A percentile compares a stretch with the other conserved stretches of the same genome.
These are phyloP conservation scores for Thalassophryne amazonica DNA, from an alignment of 2,797 vertebrate genomes.

Conservation along the genomic window DNA sequence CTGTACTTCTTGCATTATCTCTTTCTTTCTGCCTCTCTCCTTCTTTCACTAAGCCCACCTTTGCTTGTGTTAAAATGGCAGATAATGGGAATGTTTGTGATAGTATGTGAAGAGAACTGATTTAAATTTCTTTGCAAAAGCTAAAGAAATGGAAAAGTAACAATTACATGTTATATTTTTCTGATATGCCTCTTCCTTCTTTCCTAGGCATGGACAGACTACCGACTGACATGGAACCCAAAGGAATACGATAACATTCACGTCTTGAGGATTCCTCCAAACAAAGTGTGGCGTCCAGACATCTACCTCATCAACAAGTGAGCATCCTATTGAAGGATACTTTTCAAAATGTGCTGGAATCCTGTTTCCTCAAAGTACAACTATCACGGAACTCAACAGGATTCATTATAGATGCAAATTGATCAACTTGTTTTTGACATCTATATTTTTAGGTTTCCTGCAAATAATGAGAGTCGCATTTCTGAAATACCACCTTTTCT, in stretches of 20 bases:
- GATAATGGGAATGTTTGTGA: slow-evolving; percentile 19
- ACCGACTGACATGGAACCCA: slow-evolving; percentile 85
- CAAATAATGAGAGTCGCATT: accelerated
- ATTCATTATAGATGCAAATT: no score
- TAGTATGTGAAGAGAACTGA: neutral
- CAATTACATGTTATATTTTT: slow-evolving; percentile 1
- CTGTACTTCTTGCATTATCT: slow-evolving; percentile 35
- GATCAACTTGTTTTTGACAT: no score
- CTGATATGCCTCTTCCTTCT: neutral
- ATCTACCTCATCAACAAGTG: slow-evolving; percentile 92
- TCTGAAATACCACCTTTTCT: neutral
- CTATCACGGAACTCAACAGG: no score
- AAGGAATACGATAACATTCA: slow-evolving; percentile 75
- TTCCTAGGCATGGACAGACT: slow-evolving; percentile 84
- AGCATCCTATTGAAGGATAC: slow-evolving; percentile 39
- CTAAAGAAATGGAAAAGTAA: neutral
- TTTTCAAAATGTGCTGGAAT: no score
- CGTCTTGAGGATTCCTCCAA: slow-evolving; percentile 76
- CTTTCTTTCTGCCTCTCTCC: slow-evolving; percentile 4
- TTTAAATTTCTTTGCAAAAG: slow-evolving; percentile 27
- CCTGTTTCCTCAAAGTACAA: no score
- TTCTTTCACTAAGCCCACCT: neutral
- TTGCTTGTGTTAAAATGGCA: slow-evolving; percentile 36
- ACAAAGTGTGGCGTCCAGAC: slow-evolving; percentile 88
- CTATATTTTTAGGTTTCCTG: no score